Conservation (phyloP, 2,888 invertebrate genomes). For the Euspilapteryx auroguttella region DNA sequence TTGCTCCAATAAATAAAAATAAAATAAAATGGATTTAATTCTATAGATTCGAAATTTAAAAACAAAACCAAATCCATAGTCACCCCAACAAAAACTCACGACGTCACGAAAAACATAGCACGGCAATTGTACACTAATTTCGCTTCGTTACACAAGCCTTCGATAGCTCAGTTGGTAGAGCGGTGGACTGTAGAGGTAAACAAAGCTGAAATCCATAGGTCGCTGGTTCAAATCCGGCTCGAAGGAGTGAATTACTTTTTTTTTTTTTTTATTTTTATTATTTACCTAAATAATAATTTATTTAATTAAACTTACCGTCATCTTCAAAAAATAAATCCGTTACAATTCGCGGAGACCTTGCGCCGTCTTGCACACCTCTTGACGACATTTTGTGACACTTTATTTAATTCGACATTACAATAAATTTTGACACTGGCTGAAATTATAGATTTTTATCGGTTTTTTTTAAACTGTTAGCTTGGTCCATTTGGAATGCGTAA, state of each 20-base stretch:
- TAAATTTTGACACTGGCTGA: too few species aligned
- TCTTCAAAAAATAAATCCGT: conserved; percentile 52
- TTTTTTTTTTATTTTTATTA: conserved; percentile 6
- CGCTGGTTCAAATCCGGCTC: conserved; percentile 67
- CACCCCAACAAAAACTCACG: conserved; percentile 13
- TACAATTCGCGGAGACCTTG: conserved; percentile 38
- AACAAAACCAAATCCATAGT: conserved; percentile 9
- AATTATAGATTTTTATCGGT: too few species aligned
- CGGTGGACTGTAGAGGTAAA: conserved; percentile 12
- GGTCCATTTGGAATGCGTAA: too few species aligned
- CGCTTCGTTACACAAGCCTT: fast-evolving
- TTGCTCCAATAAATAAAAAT: too few species aligned
- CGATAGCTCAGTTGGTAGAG: conserved; percentile 14
- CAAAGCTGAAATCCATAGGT: conserved; percentile 54
- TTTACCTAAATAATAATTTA: too few species aligned
- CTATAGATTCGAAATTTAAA: too few species aligned
- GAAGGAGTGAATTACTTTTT: conserved; percentile 36
- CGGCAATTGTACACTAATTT: conserved; percentile 13
- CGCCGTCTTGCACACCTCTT: conserved; percentile 44
- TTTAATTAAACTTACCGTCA: conserved; percentile 38
- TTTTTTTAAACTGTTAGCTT: too few species aligned
- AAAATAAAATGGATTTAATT: too few species aligned
- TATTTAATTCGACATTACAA: too few species aligned
- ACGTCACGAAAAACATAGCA: neutral
- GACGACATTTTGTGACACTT: too few species aligned